Conservation (phyloP, 1,140 invertebrate genomes). For the Tyrophagus putrescentiae region DNA sequence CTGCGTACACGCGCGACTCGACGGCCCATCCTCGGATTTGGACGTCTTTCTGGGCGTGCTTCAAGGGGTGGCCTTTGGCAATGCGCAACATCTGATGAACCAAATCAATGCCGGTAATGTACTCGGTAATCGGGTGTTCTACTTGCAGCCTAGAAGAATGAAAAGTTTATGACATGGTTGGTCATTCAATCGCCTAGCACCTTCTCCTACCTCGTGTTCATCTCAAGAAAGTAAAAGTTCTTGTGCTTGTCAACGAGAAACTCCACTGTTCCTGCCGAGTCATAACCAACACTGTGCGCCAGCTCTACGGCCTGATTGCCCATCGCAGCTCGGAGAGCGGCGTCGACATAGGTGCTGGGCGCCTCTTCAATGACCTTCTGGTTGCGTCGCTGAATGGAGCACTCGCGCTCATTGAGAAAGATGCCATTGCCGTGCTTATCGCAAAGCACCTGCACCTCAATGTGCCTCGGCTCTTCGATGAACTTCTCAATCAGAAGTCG, state of each 20-base stretch:
- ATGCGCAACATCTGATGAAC: conserved; percentile 52
- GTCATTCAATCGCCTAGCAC: too few relatives aligned
- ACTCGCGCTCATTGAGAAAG: conserved; percentile 72
- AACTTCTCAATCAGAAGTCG: conserved; percentile 56
- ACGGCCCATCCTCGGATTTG: conserved; percentile 44
- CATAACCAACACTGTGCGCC: conserved; percentile 48
- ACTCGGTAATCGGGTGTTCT: conserved; percentile 59
- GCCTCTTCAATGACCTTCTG: conserved; percentile 66
- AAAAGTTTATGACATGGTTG: too few relatives aligned
- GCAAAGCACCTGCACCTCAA: conserved; percentile 69
- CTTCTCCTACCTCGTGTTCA: too few relatives aligned
- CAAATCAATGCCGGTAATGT: conserved; percentile 51
- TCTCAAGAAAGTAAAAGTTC: conserved; percentile 61
- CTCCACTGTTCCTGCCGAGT: conserved; percentile 54
- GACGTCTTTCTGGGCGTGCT: conserved; percentile 35
- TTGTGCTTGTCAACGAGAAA: conserved; percentile 50
- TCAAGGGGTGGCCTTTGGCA: conserved; percentile 44
- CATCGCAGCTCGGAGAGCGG: conserved; percentile 44
- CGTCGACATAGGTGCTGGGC: conserved; percentile 47
- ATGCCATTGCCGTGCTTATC: conserved; percentile 81
- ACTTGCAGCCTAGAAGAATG: conserved; percentile 45
- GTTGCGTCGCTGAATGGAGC: conserved; percentile 56
- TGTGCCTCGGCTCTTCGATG: conserved; percentile 54
- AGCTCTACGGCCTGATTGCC: conserved; percentile 46
- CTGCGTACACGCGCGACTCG: conserved; percentile 44